Conservation (phyloP, 2,888 invertebrate species). For the Drosophila acutilabella region DNA sequence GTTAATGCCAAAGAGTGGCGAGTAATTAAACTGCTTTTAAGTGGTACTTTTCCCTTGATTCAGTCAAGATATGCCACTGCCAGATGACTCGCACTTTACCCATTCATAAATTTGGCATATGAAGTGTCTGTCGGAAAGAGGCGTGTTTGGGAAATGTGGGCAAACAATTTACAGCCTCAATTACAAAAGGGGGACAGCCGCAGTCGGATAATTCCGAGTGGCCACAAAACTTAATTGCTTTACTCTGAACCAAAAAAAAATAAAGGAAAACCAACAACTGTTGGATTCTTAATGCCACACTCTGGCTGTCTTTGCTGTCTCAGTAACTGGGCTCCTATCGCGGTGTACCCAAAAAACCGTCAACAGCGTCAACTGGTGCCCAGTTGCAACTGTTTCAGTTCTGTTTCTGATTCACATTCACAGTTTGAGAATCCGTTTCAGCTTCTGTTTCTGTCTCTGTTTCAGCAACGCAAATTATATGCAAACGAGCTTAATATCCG, state of each 20-base stretch:
- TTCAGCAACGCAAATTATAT: slow-evolving; percentile 78
- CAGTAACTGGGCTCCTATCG: slow-evolving; percentile 60
- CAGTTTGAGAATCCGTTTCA: slow-evolving; percentile 28
- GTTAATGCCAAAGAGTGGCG: not conserved
- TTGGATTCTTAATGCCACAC: slow-evolving; percentile 65
- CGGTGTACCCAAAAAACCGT: slow-evolving; percentile 68
- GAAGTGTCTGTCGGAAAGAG: slow-evolving; percentile 23
- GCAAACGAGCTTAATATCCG: slow-evolving; percentile 81
- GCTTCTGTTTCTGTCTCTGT: slow-evolving; percentile 53
- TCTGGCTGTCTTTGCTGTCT: slow-evolving; percentile 8
- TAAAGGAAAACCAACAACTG: slow-evolving; percentile 23
- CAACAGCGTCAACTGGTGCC: slow-evolving; percentile 57
- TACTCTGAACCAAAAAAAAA: slow-evolving; percentile 50
- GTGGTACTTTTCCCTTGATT: not conserved
- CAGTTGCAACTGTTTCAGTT: slow-evolving; percentile 41
- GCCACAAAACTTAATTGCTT: slow-evolving; percentile 77
- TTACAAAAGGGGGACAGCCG: slow-evolving; percentile 55
- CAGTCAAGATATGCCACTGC: slow-evolving; percentile 1
- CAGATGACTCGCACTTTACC: slow-evolving; percentile 28
- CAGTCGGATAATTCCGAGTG: slow-evolving; percentile 59
- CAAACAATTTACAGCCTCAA: slow-evolving; percentile 59
- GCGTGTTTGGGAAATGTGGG: slow-evolving; percentile 21
- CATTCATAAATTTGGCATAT: slow-evolving; percentile 54
- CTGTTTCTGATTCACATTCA: slow-evolving; percentile 17
- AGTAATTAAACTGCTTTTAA: slow-evolving; percentile 14